Evolutionary conservation across 2,113 vertebrate genomes (phyloP).

Genomic region (Oriolus oriolus): DNA sequence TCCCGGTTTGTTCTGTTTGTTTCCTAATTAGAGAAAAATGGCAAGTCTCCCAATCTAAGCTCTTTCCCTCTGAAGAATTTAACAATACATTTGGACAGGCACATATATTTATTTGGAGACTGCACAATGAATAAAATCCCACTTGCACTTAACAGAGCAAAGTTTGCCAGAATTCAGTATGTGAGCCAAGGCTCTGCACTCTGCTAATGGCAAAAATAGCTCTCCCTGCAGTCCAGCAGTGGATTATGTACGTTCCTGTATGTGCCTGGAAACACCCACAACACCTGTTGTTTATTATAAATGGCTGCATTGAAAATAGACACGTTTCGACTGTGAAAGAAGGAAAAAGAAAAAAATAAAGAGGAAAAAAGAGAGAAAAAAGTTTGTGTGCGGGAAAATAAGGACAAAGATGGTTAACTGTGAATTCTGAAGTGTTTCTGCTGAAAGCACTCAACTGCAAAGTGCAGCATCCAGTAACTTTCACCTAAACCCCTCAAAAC

Average conservation of each 20-base stretch:
- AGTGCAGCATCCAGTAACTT: background rate
- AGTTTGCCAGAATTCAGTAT: slow-evolving; percentile 46
- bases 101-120: slow-evolving; percentile 67
- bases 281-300: slow-evolving; percentile 59
- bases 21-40: slow-evolving; percentile 72
- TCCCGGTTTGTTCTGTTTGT: slow-evolving; percentile 49
- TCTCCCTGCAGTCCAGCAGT: slow-evolving; percentile 44
- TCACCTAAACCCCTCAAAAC: background rate
- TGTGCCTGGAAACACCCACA: slow-evolving; percentile 31
- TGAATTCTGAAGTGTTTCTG: background rate
- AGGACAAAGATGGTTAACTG: background rate
- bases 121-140: slow-evolving; percentile 61
- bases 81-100: slow-evolving; percentile 60
- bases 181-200: slow-evolving; percentile 56
- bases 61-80: slow-evolving; percentile 58
- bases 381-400: background rate
- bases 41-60: slow-evolving; percentile 60
- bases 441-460: background rate
- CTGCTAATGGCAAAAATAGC: slow-evolving; percentile 57
- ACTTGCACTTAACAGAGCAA: slow-evolving; percentile 62
- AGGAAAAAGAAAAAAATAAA: background rate
- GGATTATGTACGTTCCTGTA: slow-evolving; percentile 41
- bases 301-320: background rate
- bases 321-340: background rate
- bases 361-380: background rate